phyloP scores from a whole-genome alignment of 1,140 invertebrate species.

The Leptinotarsa undecemlineata region DNA sequence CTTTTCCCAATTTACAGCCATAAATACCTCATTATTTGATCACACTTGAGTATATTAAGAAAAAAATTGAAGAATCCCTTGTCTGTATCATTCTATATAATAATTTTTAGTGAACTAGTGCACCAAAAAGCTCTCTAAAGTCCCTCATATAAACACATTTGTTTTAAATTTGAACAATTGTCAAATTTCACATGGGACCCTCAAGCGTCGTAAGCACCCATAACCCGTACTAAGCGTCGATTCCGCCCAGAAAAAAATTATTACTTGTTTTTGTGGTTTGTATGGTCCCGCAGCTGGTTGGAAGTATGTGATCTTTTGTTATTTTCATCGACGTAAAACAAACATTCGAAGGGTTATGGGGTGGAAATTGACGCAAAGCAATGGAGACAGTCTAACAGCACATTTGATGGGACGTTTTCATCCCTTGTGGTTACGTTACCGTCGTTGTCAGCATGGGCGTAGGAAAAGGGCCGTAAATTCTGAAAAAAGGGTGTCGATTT shows the following conservation, averaged over 20 bases:
- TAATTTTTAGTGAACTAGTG: too few relatives aligned
- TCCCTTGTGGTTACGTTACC: slow-evolving; percentile 41
- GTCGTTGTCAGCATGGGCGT: slow-evolving; percentile 21
- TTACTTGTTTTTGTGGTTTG: slow-evolving; percentile 2
- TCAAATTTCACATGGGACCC: background rate
- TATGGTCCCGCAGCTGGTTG: slow-evolving; percentile 13
- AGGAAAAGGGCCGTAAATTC: background rate
- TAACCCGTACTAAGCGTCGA: too few relatives aligned
- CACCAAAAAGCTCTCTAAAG: too few relatives aligned
- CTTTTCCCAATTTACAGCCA: too few relatives aligned
- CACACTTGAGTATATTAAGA: too few relatives aligned
- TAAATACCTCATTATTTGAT: too few relatives aligned
- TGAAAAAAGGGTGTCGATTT: too few relatives aligned
- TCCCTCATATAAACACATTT: too few relatives aligned
- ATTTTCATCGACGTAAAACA: slow-evolving; percentile 25
- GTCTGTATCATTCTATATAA: too few relatives aligned
- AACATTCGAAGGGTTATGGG: slow-evolving; percentile 30
- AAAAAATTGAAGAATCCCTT: too few relatives aligned
- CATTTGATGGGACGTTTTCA: slow-evolving; percentile 40
- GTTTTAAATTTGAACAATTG: background rate
- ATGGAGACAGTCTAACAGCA: slow-evolving; percentile 42
- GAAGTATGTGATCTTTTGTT: slow-evolving; percentile 16
- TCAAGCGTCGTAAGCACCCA: background rate
- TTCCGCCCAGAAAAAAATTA: background rate
- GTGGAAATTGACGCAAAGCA: slow-evolving; percentile 41